Evolutionary conservation across 2,888 invertebrate genomes (phyloP).

Genomic region (Gortyna flavago): DNA sequence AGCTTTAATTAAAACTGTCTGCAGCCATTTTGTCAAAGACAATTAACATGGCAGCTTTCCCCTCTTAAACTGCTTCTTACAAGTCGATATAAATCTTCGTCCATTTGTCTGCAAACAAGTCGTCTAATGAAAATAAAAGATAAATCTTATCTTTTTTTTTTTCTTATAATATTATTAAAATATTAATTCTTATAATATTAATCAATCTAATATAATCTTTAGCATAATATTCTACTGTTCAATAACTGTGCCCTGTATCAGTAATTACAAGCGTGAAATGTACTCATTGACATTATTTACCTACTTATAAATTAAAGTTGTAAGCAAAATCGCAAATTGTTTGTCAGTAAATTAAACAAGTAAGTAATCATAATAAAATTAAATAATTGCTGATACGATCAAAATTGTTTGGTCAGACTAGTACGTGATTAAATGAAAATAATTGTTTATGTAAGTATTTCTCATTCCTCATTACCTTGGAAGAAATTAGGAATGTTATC

Average conservation of each 20-base stretch:
- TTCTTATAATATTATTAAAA: not conserved
- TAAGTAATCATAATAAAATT: constrained; percentile 17
- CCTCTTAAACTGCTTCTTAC: not conserved
- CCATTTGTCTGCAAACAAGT: not conserved
- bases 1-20: not conserved
- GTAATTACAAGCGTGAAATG: not conserved
- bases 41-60: not conserved
- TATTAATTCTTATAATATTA: not conserved
- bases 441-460: constrained; percentile 2
- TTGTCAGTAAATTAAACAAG: constrained; percentile 14
- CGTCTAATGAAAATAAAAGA: not conserved
- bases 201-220: not conserved
- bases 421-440: too few species aligned
- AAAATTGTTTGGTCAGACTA: constrained; percentile 20
- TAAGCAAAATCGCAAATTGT: constrained; percentile 19
- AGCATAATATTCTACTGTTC: not conserved
- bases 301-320: constrained; percentile 17
- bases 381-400: constrained; percentile 34
- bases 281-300: constrained; percentile 19
- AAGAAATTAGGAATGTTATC: not conserved
- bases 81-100: not conserved
- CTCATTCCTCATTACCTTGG: not conserved
- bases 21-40: not conserved
- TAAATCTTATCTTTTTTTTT: not conserved
- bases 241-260: not conserved